Evolutionary conservation across 2,888 invertebrate species (phyloP).

Genomic region (Thecophora atra): DNA sequence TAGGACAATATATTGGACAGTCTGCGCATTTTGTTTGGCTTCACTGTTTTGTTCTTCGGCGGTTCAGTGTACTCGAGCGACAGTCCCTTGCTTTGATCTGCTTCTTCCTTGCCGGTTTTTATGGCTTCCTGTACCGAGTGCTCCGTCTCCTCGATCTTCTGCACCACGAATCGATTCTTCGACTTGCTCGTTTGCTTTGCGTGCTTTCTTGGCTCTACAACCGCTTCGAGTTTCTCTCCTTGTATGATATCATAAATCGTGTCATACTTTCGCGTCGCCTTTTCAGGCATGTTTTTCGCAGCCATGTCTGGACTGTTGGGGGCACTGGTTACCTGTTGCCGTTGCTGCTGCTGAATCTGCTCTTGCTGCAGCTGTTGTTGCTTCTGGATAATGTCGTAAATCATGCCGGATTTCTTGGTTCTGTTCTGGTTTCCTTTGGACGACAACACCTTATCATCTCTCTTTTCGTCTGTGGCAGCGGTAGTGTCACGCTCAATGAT

Average conservation of each 20-base stretch:
- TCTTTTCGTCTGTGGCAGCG: slow-evolving; percentile 34
- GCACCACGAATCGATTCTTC: slow-evolving; percentile 62
- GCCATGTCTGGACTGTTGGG: not conserved
- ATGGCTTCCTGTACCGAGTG: slow-evolving; percentile 15
- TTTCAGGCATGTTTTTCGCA: slow-evolving; percentile 24
- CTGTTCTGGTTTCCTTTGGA: slow-evolving; percentile 42
- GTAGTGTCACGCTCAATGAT: slow-evolving; percentile 54
- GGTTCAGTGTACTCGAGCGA: slow-evolving; percentile 30
- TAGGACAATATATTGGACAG: slow-evolving; percentile 65
- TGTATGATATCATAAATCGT: slow-evolving; percentile 66
- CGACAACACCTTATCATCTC: slow-evolving; percentile 38
- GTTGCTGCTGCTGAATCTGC: slow-evolving; percentile 39
- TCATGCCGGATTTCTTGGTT: slow-evolving; percentile 58
- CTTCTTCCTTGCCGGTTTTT: not conserved
- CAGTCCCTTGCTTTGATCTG: not conserved
- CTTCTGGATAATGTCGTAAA: slow-evolving; percentile 65
- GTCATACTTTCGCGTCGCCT: slow-evolving; percentile 56
- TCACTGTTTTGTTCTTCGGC: slow-evolving; percentile 48
- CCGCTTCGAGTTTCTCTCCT: slow-evolving; percentile 55
- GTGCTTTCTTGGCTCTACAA: slow-evolving; percentile 30
- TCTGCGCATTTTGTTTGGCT: slow-evolving; percentile 61
- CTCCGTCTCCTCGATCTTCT: slow-evolving; percentile 61
- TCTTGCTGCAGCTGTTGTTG: slow-evolving; percentile 45
- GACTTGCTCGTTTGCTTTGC: slow-evolving; percentile 35
- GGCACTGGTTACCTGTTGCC: slow-evolving; percentile 6